Evolutionary conservation across 2,888 invertebrate species (phyloP).

Genomic region (Orthosia cruda): DNA sequence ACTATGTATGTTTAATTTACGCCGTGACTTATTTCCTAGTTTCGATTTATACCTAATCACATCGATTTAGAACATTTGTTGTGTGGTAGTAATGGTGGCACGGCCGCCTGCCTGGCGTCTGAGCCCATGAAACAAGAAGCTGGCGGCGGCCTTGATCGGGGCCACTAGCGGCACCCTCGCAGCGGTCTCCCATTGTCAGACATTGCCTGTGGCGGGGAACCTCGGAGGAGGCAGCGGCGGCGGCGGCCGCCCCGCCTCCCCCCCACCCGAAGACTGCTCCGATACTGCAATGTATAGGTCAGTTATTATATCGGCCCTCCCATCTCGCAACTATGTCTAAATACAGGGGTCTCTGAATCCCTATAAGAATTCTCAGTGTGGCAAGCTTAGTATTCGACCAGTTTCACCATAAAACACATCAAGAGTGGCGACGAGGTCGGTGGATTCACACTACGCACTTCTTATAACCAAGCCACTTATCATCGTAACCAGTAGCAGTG

Average conservation of each 20-base stretch:
- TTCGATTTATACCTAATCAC: conserved; percentile 90
- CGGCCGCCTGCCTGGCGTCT: conserved; percentile 89
- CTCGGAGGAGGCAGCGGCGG: conserved; percentile 96
- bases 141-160: conserved; percentile 93
- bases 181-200: conserved; percentile 95
- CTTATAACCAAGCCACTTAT: neutral
- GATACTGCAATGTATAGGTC: conserved; percentile 93
- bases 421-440: neutral
- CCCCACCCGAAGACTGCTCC: conserved; percentile 96
- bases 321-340: conserved; percentile 6
- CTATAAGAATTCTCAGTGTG: conserved; percentile 21
- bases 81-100: conserved; percentile 89
- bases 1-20: conserved; percentile 85
- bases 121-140: conserved; percentile 93
- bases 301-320: conserved; percentile 33
- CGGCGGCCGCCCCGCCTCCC: conserved; percentile 94
- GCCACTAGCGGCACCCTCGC: conserved; percentile 93
- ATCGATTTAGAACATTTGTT: conserved; percentile 92
- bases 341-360: neutral
- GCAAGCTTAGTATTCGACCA: conserved; percentile 12
- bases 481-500: neutral
- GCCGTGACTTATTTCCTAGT: conserved; percentile 88
- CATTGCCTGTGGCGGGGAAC: conserved; percentile 94
- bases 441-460: neutral
- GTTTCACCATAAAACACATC: neutral